A percentile compares a stretch with the other conserved stretches of the same genome.
These are phyloP conservation scores for Spea multiplicata DNA, from an alignment of 2,113 vertebrate genomes.

Conservation along the genomic window DNA sequence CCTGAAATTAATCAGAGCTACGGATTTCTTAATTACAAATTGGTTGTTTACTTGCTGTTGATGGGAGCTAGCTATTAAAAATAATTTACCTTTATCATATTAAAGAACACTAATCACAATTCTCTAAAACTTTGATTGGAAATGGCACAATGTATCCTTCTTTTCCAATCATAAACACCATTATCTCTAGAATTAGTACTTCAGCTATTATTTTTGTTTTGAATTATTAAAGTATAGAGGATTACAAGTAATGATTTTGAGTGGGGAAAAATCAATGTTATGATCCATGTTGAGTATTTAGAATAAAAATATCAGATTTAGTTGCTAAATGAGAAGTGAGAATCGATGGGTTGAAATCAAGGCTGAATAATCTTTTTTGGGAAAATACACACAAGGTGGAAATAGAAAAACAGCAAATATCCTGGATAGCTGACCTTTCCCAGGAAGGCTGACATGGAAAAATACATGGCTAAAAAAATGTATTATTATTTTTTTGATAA, in stretches of 20 bases:
- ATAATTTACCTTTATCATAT: conserved; percentile 44
- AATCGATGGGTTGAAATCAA: too few relatives aligned
- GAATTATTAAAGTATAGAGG: conserved; percentile 5
- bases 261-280: too few relatives aligned
- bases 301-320: too few relatives aligned
- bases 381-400: too few relatives aligned
- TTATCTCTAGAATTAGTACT: conserved; percentile 16
- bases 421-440: too few relatives aligned
- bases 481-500: too few relatives aligned
- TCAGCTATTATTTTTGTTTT: conserved; percentile 16
- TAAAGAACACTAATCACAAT: conserved; percentile 37
- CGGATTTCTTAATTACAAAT: conserved; percentile 56
- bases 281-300: too few relatives aligned
- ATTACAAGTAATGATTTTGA: neutral
- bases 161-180: conserved; percentile 17
- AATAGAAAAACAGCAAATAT: too few relatives aligned
- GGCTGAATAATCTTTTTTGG: too few relatives aligned
- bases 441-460: too few relatives aligned
- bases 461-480: too few relatives aligned
- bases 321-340: too few relatives aligned
- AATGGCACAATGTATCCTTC: conserved; percentile 11
- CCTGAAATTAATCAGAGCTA: conserved; percentile 68
- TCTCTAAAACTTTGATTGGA: conserved; percentile 2
- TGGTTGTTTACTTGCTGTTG: conserved; percentile 48
- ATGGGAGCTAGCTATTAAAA: conserved; percentile 40